Conservation (phyloP, 2,113 vertebrate genomes). For the Amphiprion ocellaris region DNA sequence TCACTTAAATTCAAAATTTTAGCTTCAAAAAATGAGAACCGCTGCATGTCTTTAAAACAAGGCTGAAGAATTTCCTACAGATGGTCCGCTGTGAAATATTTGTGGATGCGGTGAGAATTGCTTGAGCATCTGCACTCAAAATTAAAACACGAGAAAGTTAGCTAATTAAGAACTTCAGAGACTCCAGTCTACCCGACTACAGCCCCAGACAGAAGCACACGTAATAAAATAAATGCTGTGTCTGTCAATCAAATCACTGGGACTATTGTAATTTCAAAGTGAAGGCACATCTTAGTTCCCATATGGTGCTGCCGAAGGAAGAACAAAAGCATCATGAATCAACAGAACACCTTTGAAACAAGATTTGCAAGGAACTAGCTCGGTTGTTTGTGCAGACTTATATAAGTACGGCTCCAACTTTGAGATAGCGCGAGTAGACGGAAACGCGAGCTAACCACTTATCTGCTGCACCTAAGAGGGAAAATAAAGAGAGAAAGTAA, state of each 20-base stretch:
- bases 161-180: conserved; percentile 75
- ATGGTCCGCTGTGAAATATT: conserved; percentile 32
- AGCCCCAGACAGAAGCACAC: conserved; percentile 51
- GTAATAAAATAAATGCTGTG: conserved; percentile 58
- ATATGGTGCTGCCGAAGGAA: conserved; percentile 66
- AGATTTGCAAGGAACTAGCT: conserved; percentile 68
- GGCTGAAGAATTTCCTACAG: conserved; percentile 14
- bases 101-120: conserved; percentile 1
- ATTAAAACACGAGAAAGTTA: conserved; percentile 59
- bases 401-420: conserved; percentile 61
- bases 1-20: conserved; percentile 24
- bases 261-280: conserved; percentile 69
- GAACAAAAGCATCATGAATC: conserved; percentile 75
- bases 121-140: conserved; percentile 25
- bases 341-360: conserved; percentile 74
- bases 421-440: conserved; percentile 48
- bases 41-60: conserved; percentile 16
- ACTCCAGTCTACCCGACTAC: conserved; percentile 38
- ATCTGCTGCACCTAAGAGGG: conserved; percentile 50
- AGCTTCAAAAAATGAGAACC: conserved; percentile 33
- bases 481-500: conserved; percentile 33
- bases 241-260: conserved; percentile 76
- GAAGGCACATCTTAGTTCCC: conserved; percentile 69
- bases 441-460: conserved; percentile 53
- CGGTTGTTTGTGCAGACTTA: conserved; percentile 68